Conservation (phyloP, 2,797 vertebrate species). For the Hybognathus amarus region DNA sequence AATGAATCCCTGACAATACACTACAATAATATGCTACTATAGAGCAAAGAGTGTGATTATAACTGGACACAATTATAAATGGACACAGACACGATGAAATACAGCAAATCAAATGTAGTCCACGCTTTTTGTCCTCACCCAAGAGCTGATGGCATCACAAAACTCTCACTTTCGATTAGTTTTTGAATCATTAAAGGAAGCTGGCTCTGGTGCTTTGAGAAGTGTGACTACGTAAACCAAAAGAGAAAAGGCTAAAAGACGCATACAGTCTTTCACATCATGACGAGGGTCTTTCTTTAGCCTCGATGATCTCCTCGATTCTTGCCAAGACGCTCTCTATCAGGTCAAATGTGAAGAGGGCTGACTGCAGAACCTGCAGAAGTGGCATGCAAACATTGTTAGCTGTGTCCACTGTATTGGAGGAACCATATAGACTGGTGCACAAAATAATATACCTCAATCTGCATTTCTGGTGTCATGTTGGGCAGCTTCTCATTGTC, state of each 20-base stretch:
- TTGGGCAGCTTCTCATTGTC: slow-evolving; percentile 83
- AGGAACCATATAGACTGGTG: background rate
- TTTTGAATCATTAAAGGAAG: background rate
- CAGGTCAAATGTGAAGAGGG: slow-evolving; percentile 95
- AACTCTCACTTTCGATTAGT: background rate
- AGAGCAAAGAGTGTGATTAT: background rate
- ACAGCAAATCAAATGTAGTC: background rate
- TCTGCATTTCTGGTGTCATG: slow-evolving; percentile 89
- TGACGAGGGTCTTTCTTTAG: slow-evolving; percentile 66
- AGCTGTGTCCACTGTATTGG: background rate
- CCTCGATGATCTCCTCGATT: slow-evolving; percentile 91
- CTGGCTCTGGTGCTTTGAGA: background rate
- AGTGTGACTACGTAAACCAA: background rate
- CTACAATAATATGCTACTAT: slow-evolving; percentile 8
- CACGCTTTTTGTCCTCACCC: background rate
- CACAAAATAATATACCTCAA: slow-evolving; percentile 79
- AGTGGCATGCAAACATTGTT: background rate
- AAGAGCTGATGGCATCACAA: background rate
- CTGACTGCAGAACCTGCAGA: slow-evolving; percentile 89
- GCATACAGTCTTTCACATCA: background rate
- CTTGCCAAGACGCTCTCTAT: slow-evolving; percentile 94
- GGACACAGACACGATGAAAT: background rate
- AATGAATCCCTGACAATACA: background rate
- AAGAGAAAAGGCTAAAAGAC: background rate
- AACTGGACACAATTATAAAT: too few species aligned